Base-by-base conservation (phyloP, 2,888 invertebrate genomes). In the Dryocosmus kuriphilus region DNA sequence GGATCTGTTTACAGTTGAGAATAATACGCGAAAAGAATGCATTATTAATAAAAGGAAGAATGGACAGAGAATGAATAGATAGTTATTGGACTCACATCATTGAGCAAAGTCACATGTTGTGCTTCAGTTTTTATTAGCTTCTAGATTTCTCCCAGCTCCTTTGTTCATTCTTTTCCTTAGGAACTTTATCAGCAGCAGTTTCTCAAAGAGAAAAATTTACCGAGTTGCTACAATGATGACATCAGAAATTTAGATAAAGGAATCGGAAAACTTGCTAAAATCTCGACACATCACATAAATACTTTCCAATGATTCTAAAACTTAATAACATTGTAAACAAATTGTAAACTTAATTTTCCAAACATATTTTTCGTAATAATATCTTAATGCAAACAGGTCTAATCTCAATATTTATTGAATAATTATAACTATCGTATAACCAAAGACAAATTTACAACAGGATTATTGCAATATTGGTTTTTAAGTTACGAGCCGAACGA, bases 21-120 rank as follows among this genome's bases (percentile, higher is more conserved):
- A n/a, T n/a, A 8, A 51, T 51, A 19, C 7, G 6, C 3, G 1
- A 57, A 24, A 57, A 32, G 2, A 62, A 9, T 62, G 32, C 2
- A 35, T 32, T 32, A 32, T 62, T 62, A 62, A 62, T 62, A 35
- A 62, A 35, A 32, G 32, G 35, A 24, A 62, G 30, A 62, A 62
- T 62, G 35, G 62, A 35, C 19, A 9, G n/a, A 62, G 19, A 62
- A 35, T 62, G 35, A 35, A 62, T n/a, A 30, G 30, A 60, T 60
- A 9, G 62, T 35, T 62, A 62, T 62, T 62, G 62, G 62, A 62
- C 35, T 62, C 32, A n/a, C n/a, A n/a, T n/a, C n/a, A n/a, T 32
- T 62, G 62, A 35, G 35, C 32, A n/a, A 32, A 62, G n/a, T 62
- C 35, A n/a, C 35, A 62, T 62, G 62, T 32, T 32, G 32, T 30